Conservation (phyloP, 2,888 invertebrate genomes). For the Mycalesis mineus region DNA sequence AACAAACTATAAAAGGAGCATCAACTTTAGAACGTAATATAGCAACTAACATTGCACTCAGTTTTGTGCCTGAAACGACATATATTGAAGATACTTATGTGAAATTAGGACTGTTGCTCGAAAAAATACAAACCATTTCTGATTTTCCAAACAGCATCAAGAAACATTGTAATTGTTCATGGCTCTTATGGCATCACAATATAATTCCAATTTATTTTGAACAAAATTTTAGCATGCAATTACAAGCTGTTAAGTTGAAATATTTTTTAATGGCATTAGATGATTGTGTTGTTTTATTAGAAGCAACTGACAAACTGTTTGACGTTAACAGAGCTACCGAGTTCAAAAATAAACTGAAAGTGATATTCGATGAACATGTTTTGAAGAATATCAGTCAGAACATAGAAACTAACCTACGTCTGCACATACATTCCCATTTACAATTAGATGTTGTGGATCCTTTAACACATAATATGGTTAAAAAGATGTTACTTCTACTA, state of each 20-base stretch:
- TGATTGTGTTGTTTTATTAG: slow-evolving; percentile 58
- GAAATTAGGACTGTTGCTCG: slow-evolving; percentile 79
- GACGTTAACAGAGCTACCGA: slow-evolving; percentile 46
- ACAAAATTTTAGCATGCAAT: slow-evolving; percentile 82
- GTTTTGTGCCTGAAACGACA: slow-evolving; percentile 80
- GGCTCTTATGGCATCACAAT: slow-evolving; percentile 89
- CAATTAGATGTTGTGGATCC: slow-evolving; percentile 86
- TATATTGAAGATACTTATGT: slow-evolving; percentile 81
- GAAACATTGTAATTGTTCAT: slow-evolving; percentile 84
- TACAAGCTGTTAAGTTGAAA: slow-evolving; percentile 81
- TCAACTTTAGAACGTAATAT: slow-evolving; percentile 81
- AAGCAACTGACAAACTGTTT: slow-evolving; percentile 55
- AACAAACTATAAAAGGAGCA: slow-evolving; percentile 81
- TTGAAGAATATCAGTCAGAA: slow-evolving; percentile 87
- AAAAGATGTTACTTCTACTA: slow-evolving; percentile 79
- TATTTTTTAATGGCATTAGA: slow-evolving; percentile 67
- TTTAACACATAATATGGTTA: slow-evolving; percentile 82
- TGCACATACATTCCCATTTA: slow-evolving; percentile 94
- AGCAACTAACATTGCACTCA: slow-evolving; percentile 82
- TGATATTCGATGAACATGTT: slow-evolving; percentile 76
- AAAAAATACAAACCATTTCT: slow-evolving; percentile 81
- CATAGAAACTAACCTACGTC: slow-evolving; percentile 94
- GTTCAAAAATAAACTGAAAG: slow-evolving; percentile 54
- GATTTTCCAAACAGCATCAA: slow-evolving; percentile 78
- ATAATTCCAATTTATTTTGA: slow-evolving; percentile 87